Conservation (phyloP, 2,797 vertebrate genomes). For the Sebastes oblongus region DNA sequence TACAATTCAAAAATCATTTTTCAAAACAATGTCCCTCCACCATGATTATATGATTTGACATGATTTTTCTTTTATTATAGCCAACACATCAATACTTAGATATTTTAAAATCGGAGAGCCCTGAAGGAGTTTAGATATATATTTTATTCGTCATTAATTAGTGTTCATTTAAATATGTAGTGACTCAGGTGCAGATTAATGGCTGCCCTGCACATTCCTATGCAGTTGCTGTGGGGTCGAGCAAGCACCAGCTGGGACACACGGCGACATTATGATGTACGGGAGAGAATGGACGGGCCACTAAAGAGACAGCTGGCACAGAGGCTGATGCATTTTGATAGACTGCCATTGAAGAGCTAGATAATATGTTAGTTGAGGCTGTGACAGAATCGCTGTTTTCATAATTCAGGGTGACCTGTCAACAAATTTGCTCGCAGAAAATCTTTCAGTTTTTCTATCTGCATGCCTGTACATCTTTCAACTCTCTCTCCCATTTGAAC, state of each 20-base stretch:
- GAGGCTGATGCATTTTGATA: constrained; percentile 53
- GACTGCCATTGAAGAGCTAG: constrained; percentile 40
- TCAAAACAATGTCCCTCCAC: not conserved
- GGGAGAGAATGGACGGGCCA: constrained; percentile 41
- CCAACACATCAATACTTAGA: constrained; percentile 4
- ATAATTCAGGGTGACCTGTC: constrained; percentile 38
- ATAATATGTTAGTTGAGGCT: constrained; percentile 46
- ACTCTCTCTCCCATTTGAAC: not conserved
- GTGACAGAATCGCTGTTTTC: constrained; percentile 41
- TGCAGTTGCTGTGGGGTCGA: constrained; percentile 22
- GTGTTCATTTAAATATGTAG: not conserved
- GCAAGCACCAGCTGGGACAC: constrained; percentile 24
- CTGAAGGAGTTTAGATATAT: not conserved
- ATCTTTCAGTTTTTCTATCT: constrained; percentile 26
- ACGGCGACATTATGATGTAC: constrained; percentile 14
- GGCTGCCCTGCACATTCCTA: constrained; percentile 20
- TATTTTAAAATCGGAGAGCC: constrained; percentile 1
- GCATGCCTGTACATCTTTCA: constrained; percentile 46
- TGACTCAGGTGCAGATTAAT: not conserved
- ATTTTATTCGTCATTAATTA: not conserved
- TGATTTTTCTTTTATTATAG: not conserved
- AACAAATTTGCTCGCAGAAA: constrained; percentile 3
- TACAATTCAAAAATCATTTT: not conserved
- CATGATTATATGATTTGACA: not conserved
- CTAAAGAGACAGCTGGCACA: constrained; percentile 41